Evolutionary conservation across 2,888 invertebrate species (phyloP).

Genomic region (Dusona sp.): DNA sequence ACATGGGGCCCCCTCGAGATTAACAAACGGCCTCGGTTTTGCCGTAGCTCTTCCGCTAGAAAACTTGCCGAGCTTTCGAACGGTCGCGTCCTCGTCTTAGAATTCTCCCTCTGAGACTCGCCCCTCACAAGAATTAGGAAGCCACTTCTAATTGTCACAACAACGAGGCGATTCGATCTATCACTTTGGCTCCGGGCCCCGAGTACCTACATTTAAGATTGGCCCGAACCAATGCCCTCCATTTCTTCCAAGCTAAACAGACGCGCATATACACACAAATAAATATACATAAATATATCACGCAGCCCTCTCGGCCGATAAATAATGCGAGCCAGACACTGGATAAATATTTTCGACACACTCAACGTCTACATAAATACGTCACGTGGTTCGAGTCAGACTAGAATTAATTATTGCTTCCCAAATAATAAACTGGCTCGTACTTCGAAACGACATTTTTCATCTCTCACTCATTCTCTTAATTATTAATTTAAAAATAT

Average conservation of each 20-base stretch:
- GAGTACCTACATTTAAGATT: slow-evolving; percentile 28
- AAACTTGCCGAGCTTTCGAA: slow-evolving; percentile 27
- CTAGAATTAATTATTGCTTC: slow-evolving; percentile 32
- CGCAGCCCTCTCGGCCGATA: slow-evolving; percentile 33
- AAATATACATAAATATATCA: slow-evolving; percentile 5
- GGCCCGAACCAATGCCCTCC: slow-evolving; percentile 55
- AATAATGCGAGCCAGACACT: slow-evolving; percentile 49
- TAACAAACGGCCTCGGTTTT: slow-evolving; percentile 78
- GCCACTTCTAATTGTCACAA: slow-evolving; percentile 72
- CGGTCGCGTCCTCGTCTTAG: slow-evolving; percentile 11
- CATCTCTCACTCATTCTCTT: slow-evolving; percentile 9
- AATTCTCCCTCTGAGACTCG: slow-evolving; percentile 22
- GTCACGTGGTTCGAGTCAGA: slow-evolving; percentile 25
- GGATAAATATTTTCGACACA: slow-evolving; percentile 65
- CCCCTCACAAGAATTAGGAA: slow-evolving; percentile 68
- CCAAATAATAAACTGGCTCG: slow-evolving; percentile 4
- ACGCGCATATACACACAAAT: not conserved
- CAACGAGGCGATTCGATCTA: slow-evolving; percentile 68
- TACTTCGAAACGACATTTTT: not conserved
- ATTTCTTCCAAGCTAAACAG: not conserved
- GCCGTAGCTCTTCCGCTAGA: slow-evolving; percentile 67
- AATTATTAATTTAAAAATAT: slow-evolving; percentile 38
- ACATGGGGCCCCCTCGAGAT: slow-evolving; percentile 76
- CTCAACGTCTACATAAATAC: slow-evolving; percentile 17
- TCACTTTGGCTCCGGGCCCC: slow-evolving; percentile 56